Conservation (phyloP, 2,888 invertebrate species). For the Drosophila trichaetosa region DNA sequence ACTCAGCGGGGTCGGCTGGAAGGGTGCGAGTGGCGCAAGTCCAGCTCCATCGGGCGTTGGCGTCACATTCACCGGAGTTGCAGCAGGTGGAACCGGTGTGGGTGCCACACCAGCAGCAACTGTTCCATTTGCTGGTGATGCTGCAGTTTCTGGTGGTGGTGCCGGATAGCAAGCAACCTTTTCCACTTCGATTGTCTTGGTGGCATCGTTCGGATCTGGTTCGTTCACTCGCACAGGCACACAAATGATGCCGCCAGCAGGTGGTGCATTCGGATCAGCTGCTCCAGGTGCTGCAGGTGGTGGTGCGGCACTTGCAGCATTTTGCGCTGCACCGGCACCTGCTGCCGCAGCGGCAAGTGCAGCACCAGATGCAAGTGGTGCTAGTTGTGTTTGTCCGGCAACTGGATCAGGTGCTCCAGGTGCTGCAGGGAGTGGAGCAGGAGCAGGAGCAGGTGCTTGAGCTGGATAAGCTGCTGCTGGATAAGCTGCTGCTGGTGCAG, state of each 20-base stretch:
- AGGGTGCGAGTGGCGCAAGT: conserved; percentile 48
- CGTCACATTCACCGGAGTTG: conserved; percentile 8
- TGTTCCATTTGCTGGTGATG: conserved; percentile 37
- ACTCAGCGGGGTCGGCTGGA: conserved; percentile 54
- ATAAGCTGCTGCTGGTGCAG: conserved; percentile 4
- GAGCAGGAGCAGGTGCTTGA: conserved; percentile 9
- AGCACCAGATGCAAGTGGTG: neutral
- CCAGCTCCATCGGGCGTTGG: conserved; percentile 8
- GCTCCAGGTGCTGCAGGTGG: conserved; percentile 7
- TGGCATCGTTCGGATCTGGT: conserved; percentile 82
- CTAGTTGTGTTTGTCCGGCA: neutral
- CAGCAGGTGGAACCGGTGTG: neutral
- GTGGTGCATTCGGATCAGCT: conserved; percentile 50
- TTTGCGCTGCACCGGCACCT: neutral
- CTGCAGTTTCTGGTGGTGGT: conserved; percentile 69
- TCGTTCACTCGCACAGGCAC: conserved; percentile 82
- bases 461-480: neutral
- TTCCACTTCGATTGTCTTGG: conserved; percentile 82
- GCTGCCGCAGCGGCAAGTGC: conserved; percentile 5
- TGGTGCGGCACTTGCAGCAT: conserved; percentile 1
- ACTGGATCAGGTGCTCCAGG: neutral
- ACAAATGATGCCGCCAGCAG: conserved; percentile 79
- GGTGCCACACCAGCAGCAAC: conserved; percentile 10
- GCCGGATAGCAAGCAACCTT: conserved; percentile 83
- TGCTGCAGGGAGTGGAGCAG: conserved; percentile 7